Evolutionary conservation across 2,113 vertebrate genomes (phyloP).

Genomic region (Dinomys branickii): DNA sequence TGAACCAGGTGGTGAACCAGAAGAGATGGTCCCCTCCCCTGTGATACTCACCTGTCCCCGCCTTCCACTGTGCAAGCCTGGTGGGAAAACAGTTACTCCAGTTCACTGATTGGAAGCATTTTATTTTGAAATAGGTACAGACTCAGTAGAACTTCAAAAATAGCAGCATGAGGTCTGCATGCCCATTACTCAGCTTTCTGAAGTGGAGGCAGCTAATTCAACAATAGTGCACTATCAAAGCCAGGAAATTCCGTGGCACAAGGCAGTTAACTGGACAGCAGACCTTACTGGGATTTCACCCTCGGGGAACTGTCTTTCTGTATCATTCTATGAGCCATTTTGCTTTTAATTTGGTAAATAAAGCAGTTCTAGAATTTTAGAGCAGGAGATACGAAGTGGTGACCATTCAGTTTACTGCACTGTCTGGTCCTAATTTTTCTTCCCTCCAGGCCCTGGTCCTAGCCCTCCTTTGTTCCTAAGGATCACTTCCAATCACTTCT

Average conservation of each 20-base stretch:
- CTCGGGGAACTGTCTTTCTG: not conserved
- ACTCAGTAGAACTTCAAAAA: not conserved
- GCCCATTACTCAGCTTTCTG: not conserved
- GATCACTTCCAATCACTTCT: not conserved
- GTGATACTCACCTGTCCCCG: fast-evolving
- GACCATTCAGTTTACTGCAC: fast-evolving
- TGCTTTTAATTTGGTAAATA: not conserved
- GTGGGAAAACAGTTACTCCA: fast-evolving
- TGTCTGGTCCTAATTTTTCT: too few relatives aligned
- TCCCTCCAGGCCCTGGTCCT: not conserved
- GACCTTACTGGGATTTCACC: not conserved
- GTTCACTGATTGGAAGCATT: not conserved
- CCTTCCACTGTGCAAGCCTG: not conserved
- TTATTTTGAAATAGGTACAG: constrained; percentile 14
- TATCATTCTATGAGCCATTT: not conserved
- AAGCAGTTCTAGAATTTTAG: not conserved
- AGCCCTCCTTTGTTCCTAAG: not conserved
- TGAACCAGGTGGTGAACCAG: not conserved
- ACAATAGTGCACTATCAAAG: not conserved
- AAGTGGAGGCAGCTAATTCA: not conserved
- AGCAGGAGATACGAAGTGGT: not conserved
- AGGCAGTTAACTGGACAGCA: fast-evolving
- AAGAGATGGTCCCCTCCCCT: fast-evolving
- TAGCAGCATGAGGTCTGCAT: fast-evolving
- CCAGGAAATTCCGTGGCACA: not conserved